These are phyloP conservation scores for Trissolcus brochymenae DNA, from an alignment of 2,888 invertebrate species.

Conservation along the genomic window DNA sequence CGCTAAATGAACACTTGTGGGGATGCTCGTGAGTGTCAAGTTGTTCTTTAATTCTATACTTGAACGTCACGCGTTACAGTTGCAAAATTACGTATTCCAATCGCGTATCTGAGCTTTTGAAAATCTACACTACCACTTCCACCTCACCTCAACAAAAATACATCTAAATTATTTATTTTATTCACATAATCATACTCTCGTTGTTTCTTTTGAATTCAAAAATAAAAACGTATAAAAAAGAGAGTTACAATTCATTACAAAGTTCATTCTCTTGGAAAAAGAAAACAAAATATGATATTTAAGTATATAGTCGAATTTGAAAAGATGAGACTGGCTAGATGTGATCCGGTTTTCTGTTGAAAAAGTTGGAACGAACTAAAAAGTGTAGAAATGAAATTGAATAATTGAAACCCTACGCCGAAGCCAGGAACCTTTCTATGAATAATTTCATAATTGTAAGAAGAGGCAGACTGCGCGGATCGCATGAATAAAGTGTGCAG, in stretches of 20 bases:
- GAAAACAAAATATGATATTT: too few relatives aligned
- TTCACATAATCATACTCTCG: not conserved
- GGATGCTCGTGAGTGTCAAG: constrained; percentile 31
- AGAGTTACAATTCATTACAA: too few relatives aligned
- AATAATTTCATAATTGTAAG: constrained; percentile 37
- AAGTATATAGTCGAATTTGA: too few relatives aligned
- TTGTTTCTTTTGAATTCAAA: not conserved
- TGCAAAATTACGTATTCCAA: constrained; percentile 12
- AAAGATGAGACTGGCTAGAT: too few relatives aligned
- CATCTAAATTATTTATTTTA: too few relatives aligned
- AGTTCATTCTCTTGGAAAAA: too few relatives aligned
- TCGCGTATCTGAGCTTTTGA: not conserved
- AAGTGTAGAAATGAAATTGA: constrained; percentile 30
- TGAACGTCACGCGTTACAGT: constrained; percentile 10
- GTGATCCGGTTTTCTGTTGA: too few relatives aligned
- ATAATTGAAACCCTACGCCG: constrained; percentile 25
- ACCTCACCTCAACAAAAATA: too few relatives aligned
- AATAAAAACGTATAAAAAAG: too few relatives aligned
- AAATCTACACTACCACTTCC: not conserved
- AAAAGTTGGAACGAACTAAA: not conserved
- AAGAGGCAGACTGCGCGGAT: constrained; percentile 25
- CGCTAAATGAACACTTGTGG: constrained; percentile 44
- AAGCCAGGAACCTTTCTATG: constrained; percentile 22
- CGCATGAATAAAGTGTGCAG: constrained; percentile 38
- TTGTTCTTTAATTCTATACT: constrained; percentile 26